These are phyloP conservation scores for Emydocephalus ijimae DNA, from an alignment of 2,113 vertebrate genomes.

Conservation along the genomic window DNA sequence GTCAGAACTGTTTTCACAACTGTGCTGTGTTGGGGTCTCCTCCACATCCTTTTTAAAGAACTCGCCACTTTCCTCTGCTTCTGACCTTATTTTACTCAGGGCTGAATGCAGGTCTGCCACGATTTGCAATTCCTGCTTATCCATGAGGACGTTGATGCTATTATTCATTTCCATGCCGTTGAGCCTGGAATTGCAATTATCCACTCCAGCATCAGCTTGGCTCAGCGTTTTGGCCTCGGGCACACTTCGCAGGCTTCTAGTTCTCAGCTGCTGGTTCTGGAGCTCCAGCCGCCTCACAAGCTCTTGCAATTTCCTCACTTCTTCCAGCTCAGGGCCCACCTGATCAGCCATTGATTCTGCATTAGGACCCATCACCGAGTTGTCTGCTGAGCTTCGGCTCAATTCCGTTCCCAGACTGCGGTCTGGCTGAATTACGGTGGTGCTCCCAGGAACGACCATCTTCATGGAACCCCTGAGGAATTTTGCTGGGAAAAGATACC, in stretches of 20 bases:
- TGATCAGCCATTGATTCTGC: slow-evolving; percentile 57
- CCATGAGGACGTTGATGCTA: slow-evolving; percentile 44
- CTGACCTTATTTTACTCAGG: slow-evolving; percentile 55
- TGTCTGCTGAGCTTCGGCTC: slow-evolving; percentile 50
- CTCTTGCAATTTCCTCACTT: slow-evolving; percentile 86
- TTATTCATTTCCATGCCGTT: slow-evolving; percentile 57
- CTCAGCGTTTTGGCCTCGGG: slow-evolving; percentile 53
- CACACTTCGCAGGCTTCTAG: slow-evolving; percentile 61
- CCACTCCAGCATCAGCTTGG: slow-evolving; percentile 42
- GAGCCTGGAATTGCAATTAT: slow-evolving; percentile 53
- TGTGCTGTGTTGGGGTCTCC: slow-evolving; percentile 52
- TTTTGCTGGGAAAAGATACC: not conserved
- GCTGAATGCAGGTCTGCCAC: slow-evolving; percentile 60
- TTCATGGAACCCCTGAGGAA: slow-evolving; percentile 14
- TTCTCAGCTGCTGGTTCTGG: slow-evolving; percentile 82
- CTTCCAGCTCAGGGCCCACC: slow-evolving; percentile 75
- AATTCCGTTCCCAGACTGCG: slow-evolving; percentile 59
- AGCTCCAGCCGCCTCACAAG: slow-evolving; percentile 83
- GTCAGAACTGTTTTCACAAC: slow-evolving; percentile 37
- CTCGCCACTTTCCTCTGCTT: slow-evolving; percentile 53
- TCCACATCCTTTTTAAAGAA: slow-evolving; percentile 50
- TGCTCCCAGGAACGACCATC: slow-evolving; percentile 87
- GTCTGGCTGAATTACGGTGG: slow-evolving; percentile 71
- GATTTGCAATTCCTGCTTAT: slow-evolving; percentile 54
- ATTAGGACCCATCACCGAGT: slow-evolving; percentile 58